These are phyloP conservation scores for Oreonectes daqikongensis DNA, from an alignment of 2,797 vertebrate species.

Conservation along the genomic window DNA sequence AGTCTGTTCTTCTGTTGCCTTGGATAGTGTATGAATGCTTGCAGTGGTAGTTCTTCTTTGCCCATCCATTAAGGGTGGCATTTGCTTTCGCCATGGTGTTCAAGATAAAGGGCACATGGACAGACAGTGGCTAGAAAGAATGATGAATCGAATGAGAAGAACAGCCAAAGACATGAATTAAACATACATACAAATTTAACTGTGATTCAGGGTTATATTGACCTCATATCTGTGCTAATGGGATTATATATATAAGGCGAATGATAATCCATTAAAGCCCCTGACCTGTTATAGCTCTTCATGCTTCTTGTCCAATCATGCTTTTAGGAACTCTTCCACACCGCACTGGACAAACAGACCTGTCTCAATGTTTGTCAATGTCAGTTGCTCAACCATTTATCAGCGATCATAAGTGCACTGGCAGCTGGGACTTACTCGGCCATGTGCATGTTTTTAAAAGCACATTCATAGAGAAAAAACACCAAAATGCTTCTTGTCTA, in stretches of 20 bases:
- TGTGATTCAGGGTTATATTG: constrained; percentile 52
- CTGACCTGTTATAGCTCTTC: constrained; percentile 60
- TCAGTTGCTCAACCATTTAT: constrained; percentile 82
- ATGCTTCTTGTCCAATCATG: constrained; percentile 79
- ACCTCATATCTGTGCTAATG: constrained; percentile 58
- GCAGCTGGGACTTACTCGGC: constrained; percentile 72
- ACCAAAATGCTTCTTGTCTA: constrained; percentile 17
- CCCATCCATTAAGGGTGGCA: constrained; percentile 56
- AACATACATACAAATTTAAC: neutral
- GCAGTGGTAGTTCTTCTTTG: constrained; percentile 53
- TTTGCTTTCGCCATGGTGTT: constrained; percentile 68
- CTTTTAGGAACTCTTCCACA: constrained; percentile 78
- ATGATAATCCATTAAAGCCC: constrained; percentile 69
- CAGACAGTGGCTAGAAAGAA: constrained; percentile 60
- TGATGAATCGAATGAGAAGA: constrained; percentile 28
- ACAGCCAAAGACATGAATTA: neutral
- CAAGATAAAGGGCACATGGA: constrained; percentile 58
- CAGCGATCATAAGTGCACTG: constrained; percentile 72
- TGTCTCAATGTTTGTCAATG: constrained; percentile 78
- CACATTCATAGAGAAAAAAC: neutral
- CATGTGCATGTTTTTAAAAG: constrained; percentile 55
- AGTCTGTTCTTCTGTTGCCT: constrained; percentile 34
- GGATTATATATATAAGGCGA: constrained; percentile 67
- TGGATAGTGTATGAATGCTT: constrained; percentile 43
- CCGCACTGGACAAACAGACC: constrained; percentile 77